Conservation (phyloP, 2,888 invertebrate genomes). For the Seira sanloemensis region DNA sequence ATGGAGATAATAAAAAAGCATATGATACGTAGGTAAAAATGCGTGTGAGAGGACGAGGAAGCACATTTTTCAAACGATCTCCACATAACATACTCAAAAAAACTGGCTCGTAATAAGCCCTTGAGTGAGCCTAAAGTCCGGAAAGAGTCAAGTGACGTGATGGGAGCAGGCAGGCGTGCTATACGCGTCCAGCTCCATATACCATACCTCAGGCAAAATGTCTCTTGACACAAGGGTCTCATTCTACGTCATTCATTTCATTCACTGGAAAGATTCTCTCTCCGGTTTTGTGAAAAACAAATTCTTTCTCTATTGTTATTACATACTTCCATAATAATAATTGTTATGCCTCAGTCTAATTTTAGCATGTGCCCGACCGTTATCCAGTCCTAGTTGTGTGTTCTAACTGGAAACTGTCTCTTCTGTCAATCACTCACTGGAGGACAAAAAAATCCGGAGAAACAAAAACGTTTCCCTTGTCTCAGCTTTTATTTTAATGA, state of each 20-base stretch:
- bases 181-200: no score
- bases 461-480: background rate
- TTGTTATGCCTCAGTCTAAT: no score
- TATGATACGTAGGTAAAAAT: background rate
- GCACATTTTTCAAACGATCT: background rate
- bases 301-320: slow-evolving; percentile 11
- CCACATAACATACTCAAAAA: no score
- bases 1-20: slow-evolving; percentile 4
- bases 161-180: background rate
- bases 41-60: background rate
- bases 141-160: slow-evolving; percentile 41
- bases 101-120: background rate
- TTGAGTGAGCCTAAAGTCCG: slow-evolving; percentile 11
- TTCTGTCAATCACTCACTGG: background rate
- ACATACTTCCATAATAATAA: background rate
- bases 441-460: background rate
- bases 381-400: background rate
- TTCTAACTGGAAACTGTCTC: background rate
- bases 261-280: background rate
- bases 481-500: background rate
- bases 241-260: slow-evolving; percentile 23
- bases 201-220: background rate
- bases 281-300: background rate
- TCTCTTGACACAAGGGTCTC: slow-evolving; percentile 44
- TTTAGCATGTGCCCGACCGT: background rate